phyloP scores from a whole-genome alignment of 2,888 invertebrate genomes.

The Metalampra italica region DNA sequence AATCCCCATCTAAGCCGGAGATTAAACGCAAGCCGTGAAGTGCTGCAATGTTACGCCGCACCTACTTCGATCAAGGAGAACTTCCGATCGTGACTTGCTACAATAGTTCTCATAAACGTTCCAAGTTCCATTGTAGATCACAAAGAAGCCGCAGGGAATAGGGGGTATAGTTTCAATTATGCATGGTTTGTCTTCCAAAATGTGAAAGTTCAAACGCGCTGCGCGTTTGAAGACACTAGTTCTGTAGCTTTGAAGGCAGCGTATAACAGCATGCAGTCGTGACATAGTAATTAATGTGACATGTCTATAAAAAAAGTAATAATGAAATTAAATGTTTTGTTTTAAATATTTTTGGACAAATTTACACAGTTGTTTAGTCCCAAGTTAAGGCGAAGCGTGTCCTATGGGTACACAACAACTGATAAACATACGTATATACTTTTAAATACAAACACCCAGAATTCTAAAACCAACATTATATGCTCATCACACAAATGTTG shows the following conservation, averaged over 20 bases:
- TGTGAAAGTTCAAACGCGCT: background rate
- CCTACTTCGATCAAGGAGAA: constrained; percentile 6
- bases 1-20: constrained; percentile 6
- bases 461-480: too few species aligned
- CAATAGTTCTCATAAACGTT: constrained; percentile 1
- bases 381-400: too few species aligned
- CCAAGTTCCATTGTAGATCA: constrained; percentile 18
- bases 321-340: too few species aligned
- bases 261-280: background rate
- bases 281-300: too few species aligned
- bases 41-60: background rate
- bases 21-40: constrained; percentile 17
- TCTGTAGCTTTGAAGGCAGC: background rate
- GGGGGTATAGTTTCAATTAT: constrained; percentile 47
- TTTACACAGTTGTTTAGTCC: too few species aligned
- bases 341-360: too few species aligned
- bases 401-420: too few species aligned
- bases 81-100: constrained; percentile 22
- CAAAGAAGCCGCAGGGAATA: constrained; percentile 37
- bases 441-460: too few species aligned
- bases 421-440: too few species aligned
- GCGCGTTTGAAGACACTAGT: background rate
- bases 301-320: too few species aligned
- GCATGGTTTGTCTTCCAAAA: constrained; percentile 27
- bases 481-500: too few species aligned